These are phyloP conservation scores for Zoanthus sansibaricus DNA, from an alignment of 92 coral and sea anemone genomes.

Conservation along the genomic window DNA sequence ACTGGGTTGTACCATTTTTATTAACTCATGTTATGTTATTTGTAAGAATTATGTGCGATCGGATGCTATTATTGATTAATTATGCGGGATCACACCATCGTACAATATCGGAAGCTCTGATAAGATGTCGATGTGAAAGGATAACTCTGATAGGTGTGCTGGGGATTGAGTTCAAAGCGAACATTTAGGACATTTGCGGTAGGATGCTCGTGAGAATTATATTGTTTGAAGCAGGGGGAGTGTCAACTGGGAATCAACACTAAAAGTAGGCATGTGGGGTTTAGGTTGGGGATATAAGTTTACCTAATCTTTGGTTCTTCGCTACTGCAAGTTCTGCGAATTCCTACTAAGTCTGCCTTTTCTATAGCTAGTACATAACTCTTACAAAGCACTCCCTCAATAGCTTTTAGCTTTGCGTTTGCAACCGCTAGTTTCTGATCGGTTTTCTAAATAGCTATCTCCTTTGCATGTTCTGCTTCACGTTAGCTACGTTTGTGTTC, in stretches of 20 bases:
- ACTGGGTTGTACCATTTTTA: no score
- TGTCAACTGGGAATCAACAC: neutral
- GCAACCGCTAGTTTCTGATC: slow-evolving; percentile 44
- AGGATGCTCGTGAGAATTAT: no score
- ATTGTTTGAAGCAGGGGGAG: no score
- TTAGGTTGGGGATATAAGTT: slow-evolving; percentile 7
- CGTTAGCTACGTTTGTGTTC: slow-evolving; percentile 3
- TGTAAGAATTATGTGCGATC: no score
- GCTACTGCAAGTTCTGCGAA: neutral
- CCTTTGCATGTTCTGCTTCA: slow-evolving; percentile 12
- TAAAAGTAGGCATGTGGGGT: neutral
- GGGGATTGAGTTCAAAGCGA: no score
- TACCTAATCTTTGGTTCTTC: slow-evolving; percentile 39
- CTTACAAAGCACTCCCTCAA: slow-evolving; percentile 16
- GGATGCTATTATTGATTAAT: no score
- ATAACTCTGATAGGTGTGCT: no score
- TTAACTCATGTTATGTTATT: no score
- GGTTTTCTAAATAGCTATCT: slow-evolving; percentile 42
- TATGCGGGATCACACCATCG: no score
- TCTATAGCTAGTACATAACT: neutral
- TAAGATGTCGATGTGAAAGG: no score
- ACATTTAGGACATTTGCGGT: no score
- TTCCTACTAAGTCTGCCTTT: neutral
- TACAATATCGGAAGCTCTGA: no score
- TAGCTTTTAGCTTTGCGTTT: slow-evolving; percentile 48